These are phyloP conservation scores for Zeugodacus cucurbitae DNA, from an alignment of 1,140 invertebrate genomes.

Conservation along the genomic window DNA sequence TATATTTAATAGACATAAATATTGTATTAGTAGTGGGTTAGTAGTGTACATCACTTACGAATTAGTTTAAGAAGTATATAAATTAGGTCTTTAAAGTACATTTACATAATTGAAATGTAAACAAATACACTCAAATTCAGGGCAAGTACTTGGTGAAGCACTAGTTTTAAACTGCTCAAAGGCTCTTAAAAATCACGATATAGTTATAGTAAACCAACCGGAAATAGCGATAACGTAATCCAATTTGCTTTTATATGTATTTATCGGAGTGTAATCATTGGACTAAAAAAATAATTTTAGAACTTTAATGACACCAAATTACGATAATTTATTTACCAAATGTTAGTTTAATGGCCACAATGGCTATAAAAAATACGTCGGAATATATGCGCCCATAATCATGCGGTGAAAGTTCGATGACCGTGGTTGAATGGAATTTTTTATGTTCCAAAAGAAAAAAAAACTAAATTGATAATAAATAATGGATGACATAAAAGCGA, in stretches of 20 bases:
- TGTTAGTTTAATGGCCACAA: neutral
- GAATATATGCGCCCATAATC: neutral
- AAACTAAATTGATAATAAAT: conserved; percentile 2
- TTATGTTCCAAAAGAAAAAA: neutral
- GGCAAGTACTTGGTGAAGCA: too few relatives aligned
- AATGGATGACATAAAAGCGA: neutral
- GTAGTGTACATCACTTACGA: neutral
- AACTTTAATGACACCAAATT: neutral
- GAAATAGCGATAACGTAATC: too few relatives aligned
- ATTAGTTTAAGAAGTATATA: neutral
- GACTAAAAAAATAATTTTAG: neutral
- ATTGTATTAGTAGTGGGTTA: neutral
- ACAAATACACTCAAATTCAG: too few relatives aligned
- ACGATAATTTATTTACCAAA: neutral
- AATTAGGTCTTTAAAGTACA: neutral
- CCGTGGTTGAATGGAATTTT: neutral
- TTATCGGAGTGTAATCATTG: neutral
- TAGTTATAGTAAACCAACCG: too few relatives aligned
- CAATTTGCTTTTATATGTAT: too few relatives aligned
- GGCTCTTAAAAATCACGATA: too few relatives aligned
- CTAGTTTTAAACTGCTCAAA: too few relatives aligned
- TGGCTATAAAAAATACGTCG: neutral
- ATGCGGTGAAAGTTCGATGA: neutral
- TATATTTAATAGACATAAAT: neutral
- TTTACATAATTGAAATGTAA: too few relatives aligned